A percentile compares a stretch with the other conserved stretches of the same genome.
Evolutionary conservation across 2,797 vertebrate genomes (phyloP).

Genomic region (Saxicola maurus): DNA sequence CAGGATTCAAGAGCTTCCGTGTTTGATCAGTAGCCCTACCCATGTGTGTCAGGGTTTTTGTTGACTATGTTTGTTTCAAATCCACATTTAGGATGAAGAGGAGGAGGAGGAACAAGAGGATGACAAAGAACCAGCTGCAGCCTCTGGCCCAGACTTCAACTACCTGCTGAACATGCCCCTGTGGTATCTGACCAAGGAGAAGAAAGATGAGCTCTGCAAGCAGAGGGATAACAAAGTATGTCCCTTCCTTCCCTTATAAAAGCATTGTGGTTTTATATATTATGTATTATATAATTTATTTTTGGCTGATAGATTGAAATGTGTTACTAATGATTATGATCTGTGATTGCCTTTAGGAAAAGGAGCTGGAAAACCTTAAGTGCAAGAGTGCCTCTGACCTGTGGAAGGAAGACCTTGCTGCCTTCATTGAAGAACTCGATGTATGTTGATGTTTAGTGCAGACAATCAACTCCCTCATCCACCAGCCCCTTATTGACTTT

Average conservation of each 20-base stretch:
- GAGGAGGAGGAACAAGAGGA: conserved; percentile 61
- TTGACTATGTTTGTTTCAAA: background rate
- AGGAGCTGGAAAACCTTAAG: conserved; percentile 83
- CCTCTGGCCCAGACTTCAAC: conserved; percentile 89
- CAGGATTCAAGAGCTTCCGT: background rate
- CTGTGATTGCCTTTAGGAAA: conserved; percentile 56
- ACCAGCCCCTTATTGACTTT: background rate
- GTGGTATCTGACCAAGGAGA: conserved; percentile 96
- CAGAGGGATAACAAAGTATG: conserved; percentile 88
- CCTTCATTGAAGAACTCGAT: conserved; percentile 86
- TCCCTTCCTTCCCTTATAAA: background rate
- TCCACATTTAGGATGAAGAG: conserved; percentile 47
- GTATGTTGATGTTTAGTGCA: conserved; percentile 57
- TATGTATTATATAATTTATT: rapidly evolving
- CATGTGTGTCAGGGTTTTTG: background rate
- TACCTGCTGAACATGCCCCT: conserved; percentile 97
- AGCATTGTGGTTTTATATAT: background rate
- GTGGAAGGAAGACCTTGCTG: conserved; percentile 90
- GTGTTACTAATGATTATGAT: background rate
- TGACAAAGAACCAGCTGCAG: conserved; percentile 56
- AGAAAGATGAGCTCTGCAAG: conserved; percentile 94
- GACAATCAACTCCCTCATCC: background rate
- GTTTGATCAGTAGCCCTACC: background rate
- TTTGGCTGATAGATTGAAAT: background rate
- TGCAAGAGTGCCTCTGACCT: conserved; percentile 80